Base-by-base conservation (phyloP, 2,888 invertebrate genomes). In the Belgica antarctica region DNA sequence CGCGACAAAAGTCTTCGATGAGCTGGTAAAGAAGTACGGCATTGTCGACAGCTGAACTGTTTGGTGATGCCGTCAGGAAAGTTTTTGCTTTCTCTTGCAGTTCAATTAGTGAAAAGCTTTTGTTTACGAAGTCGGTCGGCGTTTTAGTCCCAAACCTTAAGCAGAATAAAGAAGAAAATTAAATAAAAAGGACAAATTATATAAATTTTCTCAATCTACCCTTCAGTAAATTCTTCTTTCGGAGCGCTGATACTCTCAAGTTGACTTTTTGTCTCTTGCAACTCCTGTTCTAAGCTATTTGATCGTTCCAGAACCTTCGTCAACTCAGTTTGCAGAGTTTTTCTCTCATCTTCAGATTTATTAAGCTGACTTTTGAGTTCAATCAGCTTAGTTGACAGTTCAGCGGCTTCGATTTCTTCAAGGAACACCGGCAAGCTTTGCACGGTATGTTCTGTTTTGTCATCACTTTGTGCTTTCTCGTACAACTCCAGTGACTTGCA, bases 1-100 rank as follows among this genome's bases (percentile, higher is more conserved):
- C 83, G 69, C 82, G 78, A 72, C 83, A 84, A 46, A 87, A 79
- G 73, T 87, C 86, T 73, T 88, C 87, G 65, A 88, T 82, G 71
- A 87, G 76, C 73, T 85, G 83, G 36, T 70, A 61, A 52, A 85
- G 73, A 68, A 84, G 73, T 28, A 80, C 75, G 7, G 80, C 75
- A 15, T 79, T 77, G 72, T 82, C 81, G 5, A 77, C 77, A 62
- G 77, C 78, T 62, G 73, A 75, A 62, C 75, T 81, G 71, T 79
- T 78, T 72, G 72, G 22, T 75, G 76, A 27, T 34, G 77, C 75
- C 0, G 77, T 77, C 1, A 80, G 72, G 63, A 80, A 71, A 66
- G 77, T 76, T 8, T 79, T 75, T 0, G 80, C 80, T 19, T 76
- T 75, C 70, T 80, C 79, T 72, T 80, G 80, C 27, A 80, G 71